A percentile compares a stretch with the other conserved stretches of the same genome.
These are phyloP conservation scores for Colistium nudipinnis DNA, from an alignment of 2,113 vertebrate species.

Conservation along the genomic window DNA sequence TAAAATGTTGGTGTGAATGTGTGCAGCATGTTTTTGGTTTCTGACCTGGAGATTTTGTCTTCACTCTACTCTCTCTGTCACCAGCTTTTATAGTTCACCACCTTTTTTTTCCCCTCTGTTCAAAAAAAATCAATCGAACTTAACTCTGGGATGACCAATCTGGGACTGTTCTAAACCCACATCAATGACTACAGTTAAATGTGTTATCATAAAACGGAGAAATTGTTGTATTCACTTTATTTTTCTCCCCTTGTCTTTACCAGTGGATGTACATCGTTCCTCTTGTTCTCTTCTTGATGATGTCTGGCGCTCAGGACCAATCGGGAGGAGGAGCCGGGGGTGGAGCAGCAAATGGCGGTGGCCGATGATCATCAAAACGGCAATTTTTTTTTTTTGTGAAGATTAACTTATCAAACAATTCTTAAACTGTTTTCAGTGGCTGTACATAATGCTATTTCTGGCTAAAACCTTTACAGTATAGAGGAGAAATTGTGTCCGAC, in stretches of 20 bases:
- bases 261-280: constrained; percentile 98
- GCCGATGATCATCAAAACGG: constrained; percentile 69
- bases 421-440: constrained; percentile 33
- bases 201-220: neutral
- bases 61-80: constrained; percentile 7
- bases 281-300: constrained; percentile 94
- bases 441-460: constrained; percentile 72
- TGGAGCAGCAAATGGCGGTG: constrained; percentile 81
- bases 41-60: constrained; percentile 29
- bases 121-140: constrained; percentile 12
- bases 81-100: neutral
- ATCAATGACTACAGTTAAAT: constrained; percentile 25
- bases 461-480: constrained; percentile 26
- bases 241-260: neutral
- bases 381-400: constrained; percentile 5
- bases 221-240: neutral
- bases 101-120: constrained; percentile 27
- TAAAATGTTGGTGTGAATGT: constrained; percentile 2
- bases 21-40: constrained; percentile 52
- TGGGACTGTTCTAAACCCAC: constrained; percentile 17
- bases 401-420: constrained; percentile 18
- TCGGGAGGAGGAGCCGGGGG: constrained; percentile 87
- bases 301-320: constrained; percentile 92
- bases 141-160: constrained; percentile 53
- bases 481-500: constrained; percentile 27